Percentiles rank a stretch among this genome's conserved stretches.
Conservation (phyloP, 2,888 invertebrate species). For the Drosophila sordidula region DNA sequence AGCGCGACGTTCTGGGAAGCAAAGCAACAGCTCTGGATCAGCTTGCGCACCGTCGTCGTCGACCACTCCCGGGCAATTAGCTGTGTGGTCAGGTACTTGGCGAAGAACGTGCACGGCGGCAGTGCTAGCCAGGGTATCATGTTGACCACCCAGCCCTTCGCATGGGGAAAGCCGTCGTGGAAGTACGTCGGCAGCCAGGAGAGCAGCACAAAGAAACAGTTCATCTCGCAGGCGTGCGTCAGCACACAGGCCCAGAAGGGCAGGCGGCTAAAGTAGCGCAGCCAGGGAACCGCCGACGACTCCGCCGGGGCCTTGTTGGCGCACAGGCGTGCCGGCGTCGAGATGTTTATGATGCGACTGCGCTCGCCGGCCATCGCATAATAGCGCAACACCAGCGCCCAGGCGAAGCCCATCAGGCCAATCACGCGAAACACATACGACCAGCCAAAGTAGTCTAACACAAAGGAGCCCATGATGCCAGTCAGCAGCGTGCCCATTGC, state of each 20-base stretch:
- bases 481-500: conserved; percentile 88
- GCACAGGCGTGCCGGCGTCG: conserved; percentile 83
- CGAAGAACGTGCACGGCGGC: conserved; percentile 88
- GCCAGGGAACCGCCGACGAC: conserved; percentile 87
- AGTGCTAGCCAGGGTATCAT: conserved; percentile 90
- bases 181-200: conserved; percentile 92
- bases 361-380: conserved; percentile 85
- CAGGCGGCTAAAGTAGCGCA: conserved; percentile 86
- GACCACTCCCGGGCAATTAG: conserved; percentile 86
- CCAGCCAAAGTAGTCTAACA: conserved; percentile 89
- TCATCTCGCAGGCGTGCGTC: conserved; percentile 90
- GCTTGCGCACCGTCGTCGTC: conserved; percentile 86
- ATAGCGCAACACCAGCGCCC: conserved; percentile 87
- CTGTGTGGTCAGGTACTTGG: conserved; percentile 87
- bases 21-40: conserved; percentile 86
- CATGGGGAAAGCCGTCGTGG: conserved; percentile 89
- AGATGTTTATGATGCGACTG: conserved; percentile 84
- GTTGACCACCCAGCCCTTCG: conserved; percentile 90
- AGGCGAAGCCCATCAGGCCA: conserved; percentile 87
- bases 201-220: conserved; percentile 89
- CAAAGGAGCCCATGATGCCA: conserved; percentile 88
- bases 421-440: conserved; percentile 88
- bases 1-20: conserved; percentile 86
- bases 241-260: conserved; percentile 90
- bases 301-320: conserved; percentile 79